A percentile compares a stretch with the other conserved stretches of the same genome.
These are phyloP conservation scores for Phanerotoma sp. DNA, from an alignment of 2,888 invertebrate genomes.

Conservation along the genomic window DNA sequence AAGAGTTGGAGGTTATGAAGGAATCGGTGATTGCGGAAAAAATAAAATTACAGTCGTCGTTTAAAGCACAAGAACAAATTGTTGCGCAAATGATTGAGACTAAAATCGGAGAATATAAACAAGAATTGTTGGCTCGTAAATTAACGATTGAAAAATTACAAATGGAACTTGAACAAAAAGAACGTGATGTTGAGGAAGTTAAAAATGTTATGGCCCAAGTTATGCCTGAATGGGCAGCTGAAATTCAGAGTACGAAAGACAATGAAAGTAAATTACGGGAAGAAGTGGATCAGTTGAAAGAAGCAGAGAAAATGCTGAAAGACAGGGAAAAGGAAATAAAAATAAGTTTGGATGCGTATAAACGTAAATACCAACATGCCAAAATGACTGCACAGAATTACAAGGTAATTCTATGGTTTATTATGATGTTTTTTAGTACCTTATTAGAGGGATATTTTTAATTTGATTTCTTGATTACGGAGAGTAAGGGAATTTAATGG, in stretches of 20 bases:
- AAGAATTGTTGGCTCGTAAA: conserved; percentile 43
- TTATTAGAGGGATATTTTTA: not conserved
- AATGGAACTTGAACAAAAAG: conserved; percentile 60
- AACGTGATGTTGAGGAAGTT: conserved; percentile 60
- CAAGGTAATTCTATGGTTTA: conserved; percentile 58
- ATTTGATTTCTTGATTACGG: too few species aligned
- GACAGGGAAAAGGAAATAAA: conserved; percentile 43
- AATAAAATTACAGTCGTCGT: conserved; percentile 60
- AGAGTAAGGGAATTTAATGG: too few species aligned
- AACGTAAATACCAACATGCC: conserved; percentile 65
- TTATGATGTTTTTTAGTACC: not conserved
- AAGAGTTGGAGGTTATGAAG: conserved; percentile 61
- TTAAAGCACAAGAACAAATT: conserved; percentile 62
- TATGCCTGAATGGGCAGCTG: conserved; percentile 47
- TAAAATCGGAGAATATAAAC: conserved; percentile 47
- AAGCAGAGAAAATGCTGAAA: conserved; percentile 57
- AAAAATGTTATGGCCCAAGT: conserved; percentile 57
- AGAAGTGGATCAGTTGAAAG: conserved; percentile 59
- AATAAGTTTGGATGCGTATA: conserved; percentile 44
- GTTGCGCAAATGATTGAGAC: conserved; percentile 57
- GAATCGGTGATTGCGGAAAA: conserved; percentile 61
- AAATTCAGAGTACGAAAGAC: conserved; percentile 47
- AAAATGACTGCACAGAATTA: conserved; percentile 67
- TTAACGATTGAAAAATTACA: conserved; percentile 57
- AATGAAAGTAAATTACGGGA: conserved; percentile 56